These are phyloP conservation scores for Mormyrops attenuatus DNA, from an alignment of 2,797 vertebrate genomes.

Conservation along the genomic window DNA sequence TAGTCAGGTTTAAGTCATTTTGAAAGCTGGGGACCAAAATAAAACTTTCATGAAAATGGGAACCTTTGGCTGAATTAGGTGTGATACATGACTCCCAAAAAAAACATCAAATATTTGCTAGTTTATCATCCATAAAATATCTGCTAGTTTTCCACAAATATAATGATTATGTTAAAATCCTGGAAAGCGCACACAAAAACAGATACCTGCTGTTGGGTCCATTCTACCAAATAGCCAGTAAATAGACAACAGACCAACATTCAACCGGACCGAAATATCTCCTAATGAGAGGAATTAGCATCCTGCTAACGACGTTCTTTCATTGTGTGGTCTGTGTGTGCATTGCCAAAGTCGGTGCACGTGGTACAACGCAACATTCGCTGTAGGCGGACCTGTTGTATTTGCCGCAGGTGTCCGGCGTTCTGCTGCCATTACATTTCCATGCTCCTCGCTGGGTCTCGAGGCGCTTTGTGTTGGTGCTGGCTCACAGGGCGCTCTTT, in stretches of 20 bases:
- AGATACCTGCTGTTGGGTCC: neutral
- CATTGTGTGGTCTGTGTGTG: neutral
- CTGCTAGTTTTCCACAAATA: neutral
- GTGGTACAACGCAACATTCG: neutral
- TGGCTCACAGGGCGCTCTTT: neutral
- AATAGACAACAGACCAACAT: neutral
- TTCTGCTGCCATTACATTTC: neutral
- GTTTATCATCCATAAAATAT: neutral
- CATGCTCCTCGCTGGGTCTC: neutral
- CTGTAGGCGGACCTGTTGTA: neutral
- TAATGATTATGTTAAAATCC: neutral
- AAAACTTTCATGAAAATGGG: neutral
- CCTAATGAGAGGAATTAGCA: neutral
- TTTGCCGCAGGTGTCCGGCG: neutral
- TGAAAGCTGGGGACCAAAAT: neutral
- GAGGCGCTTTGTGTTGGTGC: neutral
- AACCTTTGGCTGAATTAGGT: neutral
- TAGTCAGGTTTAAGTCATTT: neutral
- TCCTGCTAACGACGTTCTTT: neutral
- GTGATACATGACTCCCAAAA: neutral
- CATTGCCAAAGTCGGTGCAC: neutral
- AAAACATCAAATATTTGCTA: neutral
- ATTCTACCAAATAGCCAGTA: neutral
- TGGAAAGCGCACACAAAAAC: neutral
- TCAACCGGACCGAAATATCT: neutral